These are phyloP conservation scores for Acanthurus leucopareius DNA, from an alignment of 2,797 vertebrate species.

Conservation along the genomic window DNA sequence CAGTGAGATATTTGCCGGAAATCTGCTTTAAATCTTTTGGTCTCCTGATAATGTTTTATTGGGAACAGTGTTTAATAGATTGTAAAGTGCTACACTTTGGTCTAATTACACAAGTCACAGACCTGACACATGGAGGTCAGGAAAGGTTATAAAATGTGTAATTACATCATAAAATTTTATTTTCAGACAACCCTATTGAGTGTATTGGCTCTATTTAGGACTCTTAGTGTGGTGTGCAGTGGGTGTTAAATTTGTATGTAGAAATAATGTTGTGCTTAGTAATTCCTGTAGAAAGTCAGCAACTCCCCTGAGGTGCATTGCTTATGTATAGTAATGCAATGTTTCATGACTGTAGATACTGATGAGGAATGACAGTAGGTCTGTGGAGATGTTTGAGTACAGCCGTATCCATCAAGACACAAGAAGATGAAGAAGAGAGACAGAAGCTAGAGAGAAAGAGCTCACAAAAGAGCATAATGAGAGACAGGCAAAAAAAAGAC, in stretches of 20 bases:
- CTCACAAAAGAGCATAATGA: constrained; percentile 55
- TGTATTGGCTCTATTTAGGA: not conserved
- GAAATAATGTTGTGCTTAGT: constrained; percentile 12
- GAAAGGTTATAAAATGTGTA: constrained; percentile 1
- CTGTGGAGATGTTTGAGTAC: constrained; percentile 71
- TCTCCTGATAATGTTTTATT: not conserved
- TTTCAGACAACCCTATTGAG: not conserved
- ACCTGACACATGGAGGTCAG: constrained; percentile 1
- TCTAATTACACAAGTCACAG: constrained; percentile 5
- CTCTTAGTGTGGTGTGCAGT: not conserved
- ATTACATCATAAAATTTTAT: not conserved
- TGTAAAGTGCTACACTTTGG: not conserved
- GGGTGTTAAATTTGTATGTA: not conserved
- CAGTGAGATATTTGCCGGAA: not conserved
- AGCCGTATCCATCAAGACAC: constrained; percentile 64
- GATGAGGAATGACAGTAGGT: constrained; percentile 68
- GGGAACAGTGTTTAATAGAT: constrained; percentile 1
- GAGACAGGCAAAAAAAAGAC: constrained; percentile 37
- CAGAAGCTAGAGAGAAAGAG: constrained; percentile 25
- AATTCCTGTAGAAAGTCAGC: constrained; percentile 31
- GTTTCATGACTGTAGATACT: constrained; percentile 77
- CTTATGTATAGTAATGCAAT: constrained; percentile 62
- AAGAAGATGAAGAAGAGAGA: constrained; percentile 50
- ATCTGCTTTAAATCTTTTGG: not conserved
- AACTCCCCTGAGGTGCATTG: constrained; percentile 42